Conservation (phyloP, 2,113 vertebrate species). For the Osmerus mordax region DNA sequence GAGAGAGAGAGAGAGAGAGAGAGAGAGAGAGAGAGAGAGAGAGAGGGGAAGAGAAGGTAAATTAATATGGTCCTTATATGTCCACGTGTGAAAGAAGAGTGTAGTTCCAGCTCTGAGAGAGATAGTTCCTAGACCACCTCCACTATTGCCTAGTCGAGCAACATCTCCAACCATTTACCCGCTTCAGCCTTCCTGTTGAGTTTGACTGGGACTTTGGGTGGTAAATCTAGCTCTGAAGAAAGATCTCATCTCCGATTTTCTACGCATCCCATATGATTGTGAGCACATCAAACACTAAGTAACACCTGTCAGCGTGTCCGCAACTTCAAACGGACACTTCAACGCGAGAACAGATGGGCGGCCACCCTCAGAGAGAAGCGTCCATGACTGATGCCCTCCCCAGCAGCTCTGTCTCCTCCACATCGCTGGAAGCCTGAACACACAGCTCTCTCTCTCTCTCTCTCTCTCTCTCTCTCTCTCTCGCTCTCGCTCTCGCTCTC, state of each 20-base stretch:
- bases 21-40: background rate
- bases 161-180: too few relatives aligned
- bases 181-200: too few relatives aligned
- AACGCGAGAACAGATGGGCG: background rate
- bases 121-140: too few relatives aligned
- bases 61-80: too few relatives aligned
- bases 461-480: too few relatives aligned
- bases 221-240: background rate
- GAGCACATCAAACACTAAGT: conserved; percentile 6
- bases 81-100: too few relatives aligned
- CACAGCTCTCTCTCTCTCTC: too few relatives aligned
- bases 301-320: conserved; percentile 18
- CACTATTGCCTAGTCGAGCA: too few relatives aligned
- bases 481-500: too few relatives aligned
- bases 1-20: too few relatives aligned
- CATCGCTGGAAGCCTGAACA: background rate
- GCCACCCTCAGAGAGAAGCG: background rate
- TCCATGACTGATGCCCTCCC: background rate
- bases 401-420: background rate
- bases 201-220: too few relatives aligned
- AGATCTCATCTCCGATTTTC: background rate
- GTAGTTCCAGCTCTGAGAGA: too few relatives aligned
- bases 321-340: background rate
- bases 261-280: background rate
- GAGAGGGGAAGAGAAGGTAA: background rate